Conservation (phyloP, 2,888 invertebrate genomes). For the Schrankia costaestrigalis region DNA sequence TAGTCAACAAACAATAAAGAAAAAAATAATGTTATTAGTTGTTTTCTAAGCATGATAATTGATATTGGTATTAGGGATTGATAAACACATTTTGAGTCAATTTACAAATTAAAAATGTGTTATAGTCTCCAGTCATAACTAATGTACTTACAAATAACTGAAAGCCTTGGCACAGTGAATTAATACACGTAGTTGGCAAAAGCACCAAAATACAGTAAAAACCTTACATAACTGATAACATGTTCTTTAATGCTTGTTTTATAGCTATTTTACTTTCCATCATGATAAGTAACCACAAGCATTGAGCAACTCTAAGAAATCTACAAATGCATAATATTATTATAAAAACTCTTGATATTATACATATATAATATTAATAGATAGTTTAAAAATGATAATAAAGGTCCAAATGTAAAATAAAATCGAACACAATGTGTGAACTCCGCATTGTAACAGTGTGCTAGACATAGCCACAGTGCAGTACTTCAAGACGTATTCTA, state of each 20-base stretch:
- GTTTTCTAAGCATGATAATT: too few relatives aligned
- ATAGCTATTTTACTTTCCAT: constrained; percentile 48
- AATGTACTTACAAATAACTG: constrained; percentile 16
- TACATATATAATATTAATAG: not conserved
- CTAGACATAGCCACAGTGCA: constrained; percentile 62
- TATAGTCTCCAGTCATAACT: too few relatives aligned
- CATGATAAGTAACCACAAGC: constrained; percentile 39
- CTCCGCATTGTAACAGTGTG: constrained; percentile 57
- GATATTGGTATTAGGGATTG: too few relatives aligned
- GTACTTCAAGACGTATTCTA: constrained; percentile 68
- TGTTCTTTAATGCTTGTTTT: constrained; percentile 61
- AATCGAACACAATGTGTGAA: constrained; percentile 39
- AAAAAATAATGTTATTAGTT: too few relatives aligned
- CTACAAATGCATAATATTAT: constrained; percentile 11
- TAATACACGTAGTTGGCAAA: constrained; percentile 41
- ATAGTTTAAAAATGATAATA: not conserved
- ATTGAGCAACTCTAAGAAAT: constrained; percentile 26
- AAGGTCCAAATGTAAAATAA: constrained; percentile 21
- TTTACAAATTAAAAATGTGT: too few relatives aligned
- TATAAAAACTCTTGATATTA: constrained; percentile 1
- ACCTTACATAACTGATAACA: constrained; percentile 72
- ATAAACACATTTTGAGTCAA: too few relatives aligned
- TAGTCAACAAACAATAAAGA: too few relatives aligned
- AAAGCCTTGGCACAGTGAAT: constrained; percentile 30
- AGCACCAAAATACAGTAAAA: constrained; percentile 47